Evolutionary conservation across 2,888 invertebrate species (phyloP).

Genomic region (Stenchaetothrips biformis): DNA sequence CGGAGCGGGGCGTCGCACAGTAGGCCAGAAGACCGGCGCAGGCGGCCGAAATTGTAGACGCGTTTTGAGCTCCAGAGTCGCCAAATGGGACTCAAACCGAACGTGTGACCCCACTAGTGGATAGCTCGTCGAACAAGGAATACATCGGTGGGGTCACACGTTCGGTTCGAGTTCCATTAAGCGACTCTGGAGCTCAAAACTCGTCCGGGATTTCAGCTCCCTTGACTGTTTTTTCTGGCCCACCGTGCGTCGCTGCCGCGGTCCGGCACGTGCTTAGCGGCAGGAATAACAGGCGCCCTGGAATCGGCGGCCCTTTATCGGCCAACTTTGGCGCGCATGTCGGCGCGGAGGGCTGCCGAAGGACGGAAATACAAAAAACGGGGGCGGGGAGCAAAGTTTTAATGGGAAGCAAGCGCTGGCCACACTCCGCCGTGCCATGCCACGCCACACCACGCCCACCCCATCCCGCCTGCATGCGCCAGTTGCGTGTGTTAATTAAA

Average conservation of each 20-base stretch:
- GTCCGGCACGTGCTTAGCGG: background rate
- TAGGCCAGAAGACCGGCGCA: no score
- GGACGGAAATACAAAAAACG: background rate
- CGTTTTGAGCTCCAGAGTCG: background rate
- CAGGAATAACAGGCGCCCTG: background rate
- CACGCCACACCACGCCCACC: background rate
- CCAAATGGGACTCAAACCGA: no score
- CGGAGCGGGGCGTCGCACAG: background rate
- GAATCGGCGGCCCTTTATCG: slow-evolving; percentile 1
- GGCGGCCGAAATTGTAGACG: background rate
- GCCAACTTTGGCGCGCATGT: background rate
- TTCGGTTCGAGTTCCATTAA: no score
- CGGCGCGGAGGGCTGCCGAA: background rate
- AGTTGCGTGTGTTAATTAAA: background rate
- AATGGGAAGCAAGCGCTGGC: background rate
- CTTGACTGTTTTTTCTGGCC: no score
- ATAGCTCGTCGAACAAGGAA: no score
- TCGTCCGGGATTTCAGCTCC: no score
- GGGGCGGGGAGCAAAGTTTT: background rate
- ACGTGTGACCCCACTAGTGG: no score
- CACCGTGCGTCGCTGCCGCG: background rate
- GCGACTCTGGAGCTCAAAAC: no score
- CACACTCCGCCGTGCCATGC: background rate
- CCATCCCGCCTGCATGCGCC: background rate
- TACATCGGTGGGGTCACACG: no score